phyloP scores from a whole-genome alignment of 2,797 vertebrate genomes.

The Premnoplex brunnescens region DNA sequence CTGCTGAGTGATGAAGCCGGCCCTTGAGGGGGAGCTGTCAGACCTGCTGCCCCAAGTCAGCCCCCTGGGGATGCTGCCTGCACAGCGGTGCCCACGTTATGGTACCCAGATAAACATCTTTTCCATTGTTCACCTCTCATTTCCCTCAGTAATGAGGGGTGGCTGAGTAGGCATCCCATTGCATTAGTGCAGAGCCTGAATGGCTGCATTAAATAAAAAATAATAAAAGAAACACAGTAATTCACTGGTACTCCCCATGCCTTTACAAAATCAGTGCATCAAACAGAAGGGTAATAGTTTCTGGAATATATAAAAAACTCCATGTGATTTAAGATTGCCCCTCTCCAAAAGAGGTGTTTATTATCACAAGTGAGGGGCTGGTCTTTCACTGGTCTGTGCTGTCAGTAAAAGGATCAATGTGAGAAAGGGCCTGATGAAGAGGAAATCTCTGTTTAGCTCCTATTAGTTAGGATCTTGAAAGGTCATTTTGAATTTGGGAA shows the following conservation, averaged over 20 bases:
- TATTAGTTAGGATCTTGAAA: slow-evolving; percentile 53
- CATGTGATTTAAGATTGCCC: background rate
- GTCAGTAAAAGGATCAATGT: slow-evolving; percentile 38
- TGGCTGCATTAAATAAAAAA: background rate
- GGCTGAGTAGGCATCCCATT: background rate
- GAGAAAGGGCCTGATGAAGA: slow-evolving; percentile 31
- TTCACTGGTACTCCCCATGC: background rate
- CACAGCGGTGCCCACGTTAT: background rate
- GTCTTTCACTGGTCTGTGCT: background rate
- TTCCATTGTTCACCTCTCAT: background rate
- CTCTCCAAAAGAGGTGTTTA: slow-evolving; percentile 6
- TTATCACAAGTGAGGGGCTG: background rate
- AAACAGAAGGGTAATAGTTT: background rate
- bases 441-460: slow-evolving; percentile 53
- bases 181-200: background rate
- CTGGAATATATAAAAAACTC: background rate
- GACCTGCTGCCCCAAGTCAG: background rate
- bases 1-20: background rate
- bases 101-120: background rate
- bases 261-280: background rate
- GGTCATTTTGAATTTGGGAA: slow-evolving; percentile 61
- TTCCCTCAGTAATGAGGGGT: background rate
- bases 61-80: background rate
- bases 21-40: background rate
- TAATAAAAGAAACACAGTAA: background rate